Percentiles rank a stretch among this genome's conserved stretches.
Conservation (phyloP, 2,797 vertebrate species). For the Pantherophis vulpinus region DNA sequence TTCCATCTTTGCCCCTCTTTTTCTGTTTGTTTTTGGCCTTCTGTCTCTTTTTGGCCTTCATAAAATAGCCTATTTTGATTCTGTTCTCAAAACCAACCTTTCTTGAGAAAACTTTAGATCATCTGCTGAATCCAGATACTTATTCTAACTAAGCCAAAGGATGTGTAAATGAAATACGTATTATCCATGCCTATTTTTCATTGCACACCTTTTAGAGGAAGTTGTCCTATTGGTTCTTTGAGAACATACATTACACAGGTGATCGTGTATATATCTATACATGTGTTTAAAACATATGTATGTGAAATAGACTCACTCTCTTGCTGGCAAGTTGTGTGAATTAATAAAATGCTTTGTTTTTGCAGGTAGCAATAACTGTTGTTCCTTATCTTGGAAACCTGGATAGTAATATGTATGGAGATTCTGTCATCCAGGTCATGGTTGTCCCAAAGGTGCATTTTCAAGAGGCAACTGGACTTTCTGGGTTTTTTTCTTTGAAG, state of each 20-base stretch:
- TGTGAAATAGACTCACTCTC: constrained; percentile 23
- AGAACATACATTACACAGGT: neutral
- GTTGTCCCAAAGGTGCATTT: too few species aligned
- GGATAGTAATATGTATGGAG: neutral
- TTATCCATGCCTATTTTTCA: neutral
- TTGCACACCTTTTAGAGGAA: neutral
- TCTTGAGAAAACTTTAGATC: neutral
- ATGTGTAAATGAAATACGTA: neutral
- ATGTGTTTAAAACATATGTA: neutral
- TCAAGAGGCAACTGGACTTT: too few species aligned
- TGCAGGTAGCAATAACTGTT: neutral
- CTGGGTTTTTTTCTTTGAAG: too few species aligned
- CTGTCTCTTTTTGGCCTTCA: neutral
- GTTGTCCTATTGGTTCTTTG: neutral
- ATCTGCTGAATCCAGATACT: neutral
- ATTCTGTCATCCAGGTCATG: too few species aligned
- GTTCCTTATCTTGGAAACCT: neutral
- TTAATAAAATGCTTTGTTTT: neutral
- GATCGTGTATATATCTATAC: neutral
- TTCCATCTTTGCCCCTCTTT: neutral
- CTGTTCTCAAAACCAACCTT: neutral
- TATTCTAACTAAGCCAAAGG: neutral
- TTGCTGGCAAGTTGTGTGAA: constrained; percentile 15
- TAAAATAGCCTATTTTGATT: neutral
- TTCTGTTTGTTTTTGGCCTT: neutral